Evolutionary conservation across 2,888 invertebrate species (phyloP).

Genomic region (Sisyra nigra): DNA sequence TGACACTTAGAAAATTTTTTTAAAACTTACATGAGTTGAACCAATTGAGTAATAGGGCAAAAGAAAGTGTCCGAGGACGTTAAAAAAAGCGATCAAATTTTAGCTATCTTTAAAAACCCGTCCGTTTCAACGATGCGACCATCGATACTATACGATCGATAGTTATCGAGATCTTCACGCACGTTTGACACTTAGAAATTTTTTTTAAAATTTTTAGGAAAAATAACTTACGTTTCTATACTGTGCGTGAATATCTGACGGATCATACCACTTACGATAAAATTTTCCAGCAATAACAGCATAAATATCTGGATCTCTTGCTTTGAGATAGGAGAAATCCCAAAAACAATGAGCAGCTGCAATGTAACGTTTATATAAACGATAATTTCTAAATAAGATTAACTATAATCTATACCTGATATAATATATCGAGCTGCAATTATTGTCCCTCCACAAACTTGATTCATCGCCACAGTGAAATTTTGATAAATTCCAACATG

Average conservation of each 20-base stretch:
- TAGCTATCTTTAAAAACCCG: too few species aligned
- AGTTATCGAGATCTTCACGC: too few species aligned
- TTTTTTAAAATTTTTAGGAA: too few species aligned
- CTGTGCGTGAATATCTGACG: background rate
- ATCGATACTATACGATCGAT: too few species aligned
- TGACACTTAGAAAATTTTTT: too few species aligned
- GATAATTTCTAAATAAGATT: too few species aligned
- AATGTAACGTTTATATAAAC: background rate
- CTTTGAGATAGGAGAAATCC: background rate
- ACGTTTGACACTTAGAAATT: too few species aligned
- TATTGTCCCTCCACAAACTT: slow-evolving; percentile 3
- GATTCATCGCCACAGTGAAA: background rate
- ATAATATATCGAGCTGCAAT: background rate
- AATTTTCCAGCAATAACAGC: slow-evolving; percentile 4
- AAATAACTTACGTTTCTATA: slow-evolving; percentile 1
- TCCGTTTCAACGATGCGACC: too few species aligned
- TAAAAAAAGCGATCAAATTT: too few species aligned
- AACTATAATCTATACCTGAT: slow-evolving; percentile 1
- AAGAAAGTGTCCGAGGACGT: too few species aligned
- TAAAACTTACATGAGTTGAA: too few species aligned
- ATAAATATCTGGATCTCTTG: background rate
- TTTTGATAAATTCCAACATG: slow-evolving; percentile 1
- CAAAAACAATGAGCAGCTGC: slow-evolving; percentile 5
- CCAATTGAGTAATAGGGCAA: too few species aligned
- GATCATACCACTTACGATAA: background rate